Conservation (phyloP, 2,113 vertebrate species). For the Bujurquina vittata region DNA sequence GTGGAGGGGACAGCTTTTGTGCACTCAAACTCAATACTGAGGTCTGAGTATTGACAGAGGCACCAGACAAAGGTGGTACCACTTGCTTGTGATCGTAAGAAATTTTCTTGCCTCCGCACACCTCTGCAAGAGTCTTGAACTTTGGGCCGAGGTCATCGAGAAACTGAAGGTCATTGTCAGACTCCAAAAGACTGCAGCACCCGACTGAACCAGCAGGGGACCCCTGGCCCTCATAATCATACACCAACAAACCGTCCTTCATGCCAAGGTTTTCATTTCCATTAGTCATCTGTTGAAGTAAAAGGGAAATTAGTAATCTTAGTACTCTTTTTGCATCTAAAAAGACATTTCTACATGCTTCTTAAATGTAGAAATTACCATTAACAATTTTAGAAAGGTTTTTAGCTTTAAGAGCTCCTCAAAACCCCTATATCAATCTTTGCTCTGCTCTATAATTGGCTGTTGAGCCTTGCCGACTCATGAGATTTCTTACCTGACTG, state of each 20-base stretch:
- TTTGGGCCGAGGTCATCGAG: slow-evolving; percentile 87
- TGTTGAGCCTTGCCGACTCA: background rate
- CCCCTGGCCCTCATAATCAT: slow-evolving; percentile 84
- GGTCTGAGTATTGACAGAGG: slow-evolving; percentile 11
- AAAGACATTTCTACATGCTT: too few species aligned
- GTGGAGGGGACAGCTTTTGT: background rate
- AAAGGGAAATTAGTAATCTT: background rate
- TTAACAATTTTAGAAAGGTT: background rate
- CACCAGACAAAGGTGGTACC: slow-evolving; percentile 24
- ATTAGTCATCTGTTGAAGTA: slow-evolving; percentile 78
- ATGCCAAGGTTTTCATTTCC: slow-evolving; percentile 71
- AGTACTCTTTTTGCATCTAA: too few species aligned
- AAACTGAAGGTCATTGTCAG: slow-evolving; percentile 84
- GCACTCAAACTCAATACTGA: slow-evolving; percentile 12
- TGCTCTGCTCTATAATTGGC: background rate
- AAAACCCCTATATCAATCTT: background rate
- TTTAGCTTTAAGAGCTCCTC: background rate
- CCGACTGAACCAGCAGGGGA: slow-evolving; percentile 86
- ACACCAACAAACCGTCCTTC: slow-evolving; percentile 84
- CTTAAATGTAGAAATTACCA: background rate
- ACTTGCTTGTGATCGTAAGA: slow-evolving; percentile 14
- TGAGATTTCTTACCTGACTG: slow-evolving; percentile 61
- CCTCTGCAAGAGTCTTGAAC: slow-evolving; percentile 90
- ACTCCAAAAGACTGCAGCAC: slow-evolving; percentile 88
- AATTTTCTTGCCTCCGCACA: slow-evolving; percentile 84